Percentiles rank a stretch among this genome's conserved stretches.
Evolutionary conservation across 2,888 invertebrate species (phyloP).

Genomic region (Neocrepidodera transversa): DNA sequence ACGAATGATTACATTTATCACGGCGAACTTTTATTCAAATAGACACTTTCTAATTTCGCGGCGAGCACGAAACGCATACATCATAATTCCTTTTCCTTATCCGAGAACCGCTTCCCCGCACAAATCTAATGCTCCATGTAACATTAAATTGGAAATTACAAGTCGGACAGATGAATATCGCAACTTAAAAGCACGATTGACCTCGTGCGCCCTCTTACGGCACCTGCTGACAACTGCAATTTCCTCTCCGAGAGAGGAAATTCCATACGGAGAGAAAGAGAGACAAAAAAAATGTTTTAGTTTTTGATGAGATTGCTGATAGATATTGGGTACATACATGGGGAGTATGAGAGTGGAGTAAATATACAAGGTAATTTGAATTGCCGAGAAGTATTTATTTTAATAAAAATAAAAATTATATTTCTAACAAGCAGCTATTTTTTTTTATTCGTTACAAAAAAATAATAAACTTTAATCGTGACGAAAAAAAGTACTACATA

Average conservation of each 20-base stretch:
- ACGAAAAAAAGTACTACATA: no score
- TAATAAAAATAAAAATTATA: no score
- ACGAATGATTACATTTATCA: slow-evolving; percentile 20
- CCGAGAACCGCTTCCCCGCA: slow-evolving; percentile 9
- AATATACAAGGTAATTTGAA: no score
- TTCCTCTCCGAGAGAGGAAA: slow-evolving; percentile 29
- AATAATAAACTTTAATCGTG: no score
- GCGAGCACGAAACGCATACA: slow-evolving; percentile 22
- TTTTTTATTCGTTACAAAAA: no score
- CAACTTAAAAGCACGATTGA: slow-evolving; percentile 39
- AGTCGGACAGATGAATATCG: slow-evolving; percentile 37
- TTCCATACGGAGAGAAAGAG: neutral
- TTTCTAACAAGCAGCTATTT: no score
- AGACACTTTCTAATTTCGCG: slow-evolving; percentile 26
- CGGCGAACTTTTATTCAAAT: slow-evolving; percentile 19
- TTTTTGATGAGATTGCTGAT: neutral
- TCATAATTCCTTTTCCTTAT: slow-evolving; percentile 25
- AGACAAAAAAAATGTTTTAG: neutral
- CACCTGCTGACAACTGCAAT: slow-evolving; percentile 28
- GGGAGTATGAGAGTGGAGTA: no score
- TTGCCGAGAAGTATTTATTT: no score
- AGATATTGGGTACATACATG: no score
- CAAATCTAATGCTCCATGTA: slow-evolving; percentile 25
- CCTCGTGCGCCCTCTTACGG: slow-evolving; percentile 40
- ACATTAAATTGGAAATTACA: slow-evolving; percentile 35